Base-by-base conservation (phyloP, 2,113 vertebrate species). In the Psittacula cyanocephala region DNA sequence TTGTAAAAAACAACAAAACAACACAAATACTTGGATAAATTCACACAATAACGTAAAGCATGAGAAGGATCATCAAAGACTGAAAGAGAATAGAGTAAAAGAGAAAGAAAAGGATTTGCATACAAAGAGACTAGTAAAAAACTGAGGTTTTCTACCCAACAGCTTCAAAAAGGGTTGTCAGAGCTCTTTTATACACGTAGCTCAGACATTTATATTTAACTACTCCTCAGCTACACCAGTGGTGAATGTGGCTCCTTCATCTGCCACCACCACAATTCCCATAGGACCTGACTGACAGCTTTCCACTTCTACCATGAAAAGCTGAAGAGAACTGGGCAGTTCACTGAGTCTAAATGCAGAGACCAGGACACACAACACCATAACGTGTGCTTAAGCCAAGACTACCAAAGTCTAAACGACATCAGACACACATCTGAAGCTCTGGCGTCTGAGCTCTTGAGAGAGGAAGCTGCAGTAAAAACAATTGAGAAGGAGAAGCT, bases 381-480 rank as follows among this genome's bases (percentile, higher is more conserved):
- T 25, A 9, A 19, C 1, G 6, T 50, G 35, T 43, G 60, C 85
- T 91, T 46, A 11, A 91, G 44, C 79, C 75, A 83, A 74, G 64
- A 33, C 41, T 57, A 7, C 39, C 53, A 7, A 44, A 25, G 47
- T 62, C 47, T 49, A 28, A 53, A 31, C 9, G 44, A 53, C 53
- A 49, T 37, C 49, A n/a, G 70, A 74, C 77, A 93, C 44, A 60
- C 15, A 52, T 27, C 81, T 83, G 62, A 85, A 80, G 52, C 78
- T 60, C 29, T 35, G 63, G 23, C 88, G 71, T 64, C 41, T 0
- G 4, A 89, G 55, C 69, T 92, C 65, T 76, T 10, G 49, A 71
- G 64, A 84, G 62, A 81, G 50, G 57, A 63, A 89, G 65, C 83
- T 72, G 57, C 49, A 86, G 33, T 46, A 63, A 67, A 88, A 96